A percentile compares a stretch with the other conserved stretches of the same genome.
Evolutionary conservation across 2,888 invertebrate genomes (phyloP).

Genomic region (Hofmannophila pseudospretella): DNA sequence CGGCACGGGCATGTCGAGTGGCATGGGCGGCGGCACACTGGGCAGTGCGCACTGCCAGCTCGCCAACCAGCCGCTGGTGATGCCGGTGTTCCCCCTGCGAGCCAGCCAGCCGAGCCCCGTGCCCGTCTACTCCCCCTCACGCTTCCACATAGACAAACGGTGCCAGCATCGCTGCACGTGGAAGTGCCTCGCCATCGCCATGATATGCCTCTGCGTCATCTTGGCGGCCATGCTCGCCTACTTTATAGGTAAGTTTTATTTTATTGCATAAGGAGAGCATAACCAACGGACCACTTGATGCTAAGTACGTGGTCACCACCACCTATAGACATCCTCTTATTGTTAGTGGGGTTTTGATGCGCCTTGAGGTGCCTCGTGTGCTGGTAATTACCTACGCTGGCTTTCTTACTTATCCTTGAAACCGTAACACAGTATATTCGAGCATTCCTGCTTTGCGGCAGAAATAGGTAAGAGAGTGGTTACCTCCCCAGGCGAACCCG

Average conservation of each 20-base stretch:
- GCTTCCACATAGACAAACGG: constrained; percentile 96
- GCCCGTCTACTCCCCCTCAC: constrained; percentile 88
- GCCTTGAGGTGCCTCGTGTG: too few species aligned
- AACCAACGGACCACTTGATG: too few species aligned
- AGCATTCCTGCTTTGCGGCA: too few species aligned
- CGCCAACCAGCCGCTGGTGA: constrained; percentile 86
- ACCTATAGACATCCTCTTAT: neutral
- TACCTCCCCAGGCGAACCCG: too few species aligned
- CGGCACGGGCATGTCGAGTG: constrained; percentile 72
- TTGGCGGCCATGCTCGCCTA: constrained; percentile 96
- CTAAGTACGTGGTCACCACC: neutral
- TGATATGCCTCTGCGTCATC: constrained; percentile 93
- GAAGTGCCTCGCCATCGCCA: constrained; percentile 96
- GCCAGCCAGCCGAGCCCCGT: constrained; percentile 90
- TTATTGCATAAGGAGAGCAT: neutral
- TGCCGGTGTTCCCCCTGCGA: constrained; percentile 92
- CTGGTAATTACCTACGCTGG: too few species aligned
- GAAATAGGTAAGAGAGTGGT: too few species aligned
- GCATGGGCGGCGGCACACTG: constrained; percentile 81
- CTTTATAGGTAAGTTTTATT: constrained; percentile 93
- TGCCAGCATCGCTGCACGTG: constrained; percentile 96
- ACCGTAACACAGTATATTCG: too few species aligned
- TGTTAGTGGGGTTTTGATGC: neutral
- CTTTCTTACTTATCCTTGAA: too few species aligned
- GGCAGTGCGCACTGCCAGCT: constrained; percentile 83